phyloP scores from a whole-genome alignment of 2,797 vertebrate species.

The Microcaecilia unicolor region DNA sequence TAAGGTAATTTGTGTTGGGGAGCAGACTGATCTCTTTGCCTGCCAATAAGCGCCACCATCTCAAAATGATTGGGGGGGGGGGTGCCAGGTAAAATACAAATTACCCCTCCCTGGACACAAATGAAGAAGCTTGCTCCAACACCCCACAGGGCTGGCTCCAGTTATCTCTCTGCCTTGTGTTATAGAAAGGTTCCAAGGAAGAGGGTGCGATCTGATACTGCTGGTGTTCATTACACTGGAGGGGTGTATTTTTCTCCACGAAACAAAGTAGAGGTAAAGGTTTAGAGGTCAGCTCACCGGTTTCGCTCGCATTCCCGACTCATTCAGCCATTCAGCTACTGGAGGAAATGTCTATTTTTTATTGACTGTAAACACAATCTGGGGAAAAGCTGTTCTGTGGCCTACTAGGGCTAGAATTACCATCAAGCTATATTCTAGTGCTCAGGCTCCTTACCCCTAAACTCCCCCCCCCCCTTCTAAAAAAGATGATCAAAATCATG shows the following conservation, averaged over 20 bases:
- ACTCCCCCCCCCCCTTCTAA: background rate
- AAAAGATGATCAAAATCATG: too few relatives aligned
- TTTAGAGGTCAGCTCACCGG: background rate
- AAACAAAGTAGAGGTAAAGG: background rate
- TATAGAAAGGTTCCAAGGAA: background rate
- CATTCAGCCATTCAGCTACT: background rate
- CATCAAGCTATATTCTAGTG: background rate
- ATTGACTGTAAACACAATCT: background rate
- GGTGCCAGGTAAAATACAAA: too few relatives aligned
- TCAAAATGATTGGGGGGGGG: too few relatives aligned
- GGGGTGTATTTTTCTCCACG: background rate
- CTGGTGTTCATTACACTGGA: constrained; percentile 7
- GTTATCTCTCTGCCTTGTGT: too few relatives aligned
- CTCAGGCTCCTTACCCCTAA: background rate
- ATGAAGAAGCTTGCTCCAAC: too few relatives aligned
- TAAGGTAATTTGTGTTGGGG: too few relatives aligned
- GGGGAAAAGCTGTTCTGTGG: constrained; percentile 1
- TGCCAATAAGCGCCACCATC: too few relatives aligned
- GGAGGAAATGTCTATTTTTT: constrained; percentile 1
- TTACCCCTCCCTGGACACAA: too few relatives aligned
- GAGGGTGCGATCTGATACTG: constrained; percentile 16
- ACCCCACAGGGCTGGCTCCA: too few relatives aligned
- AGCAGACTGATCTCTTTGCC: too few relatives aligned
- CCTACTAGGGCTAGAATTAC: background rate
- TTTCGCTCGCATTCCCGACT: background rate